These are phyloP conservation scores for Drosophila leonis DNA, from an alignment of 2,888 invertebrate species.

Conservation along the genomic window DNA sequence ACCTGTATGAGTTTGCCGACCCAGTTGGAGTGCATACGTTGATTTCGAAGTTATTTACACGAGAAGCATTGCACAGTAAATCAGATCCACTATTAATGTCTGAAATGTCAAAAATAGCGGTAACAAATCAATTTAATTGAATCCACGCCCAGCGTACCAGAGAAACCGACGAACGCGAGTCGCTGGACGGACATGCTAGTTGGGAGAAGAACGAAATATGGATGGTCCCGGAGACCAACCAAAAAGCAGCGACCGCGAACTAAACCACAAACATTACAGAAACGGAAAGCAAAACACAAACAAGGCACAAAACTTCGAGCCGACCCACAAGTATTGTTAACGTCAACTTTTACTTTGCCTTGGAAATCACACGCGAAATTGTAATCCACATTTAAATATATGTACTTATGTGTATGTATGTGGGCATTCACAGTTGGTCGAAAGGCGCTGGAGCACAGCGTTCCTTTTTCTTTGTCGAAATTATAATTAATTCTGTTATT, in stretches of 20 bases:
- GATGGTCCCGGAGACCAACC: constrained; percentile 19
- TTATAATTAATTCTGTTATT: constrained; percentile 61
- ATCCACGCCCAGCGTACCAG: constrained; percentile 69
- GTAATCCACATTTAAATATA: constrained; percentile 47
- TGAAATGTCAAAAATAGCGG: constrained; percentile 70
- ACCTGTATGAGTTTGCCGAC: constrained; percentile 28
- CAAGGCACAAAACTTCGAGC: constrained; percentile 22
- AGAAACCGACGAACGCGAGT: constrained; percentile 39
- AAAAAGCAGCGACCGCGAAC: constrained; percentile 30
- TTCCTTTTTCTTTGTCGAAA: constrained; percentile 40
- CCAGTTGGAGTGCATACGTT: not conserved
- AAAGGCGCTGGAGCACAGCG: not conserved
- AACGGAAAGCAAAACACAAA: constrained; percentile 20
- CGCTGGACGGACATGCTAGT: constrained; percentile 15
- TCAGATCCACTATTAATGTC: constrained; percentile 70
- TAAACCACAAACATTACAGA: constrained; percentile 25
- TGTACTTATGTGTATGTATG: not conserved
- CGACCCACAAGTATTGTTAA: constrained; percentile 46
- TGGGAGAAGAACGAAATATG: not conserved
- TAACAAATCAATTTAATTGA: constrained; percentile 79
- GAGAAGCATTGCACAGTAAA: constrained; percentile 52
- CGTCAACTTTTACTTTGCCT: constrained; percentile 23
- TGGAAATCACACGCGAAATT: constrained; percentile 68
- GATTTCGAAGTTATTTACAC: constrained; percentile 29
- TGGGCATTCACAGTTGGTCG: constrained; percentile 25